Percentiles rank a stretch among this genome's conserved stretches.
Conservation (phyloP, 2,113 vertebrate species). For the Aleadryas rufinucha region DNA sequence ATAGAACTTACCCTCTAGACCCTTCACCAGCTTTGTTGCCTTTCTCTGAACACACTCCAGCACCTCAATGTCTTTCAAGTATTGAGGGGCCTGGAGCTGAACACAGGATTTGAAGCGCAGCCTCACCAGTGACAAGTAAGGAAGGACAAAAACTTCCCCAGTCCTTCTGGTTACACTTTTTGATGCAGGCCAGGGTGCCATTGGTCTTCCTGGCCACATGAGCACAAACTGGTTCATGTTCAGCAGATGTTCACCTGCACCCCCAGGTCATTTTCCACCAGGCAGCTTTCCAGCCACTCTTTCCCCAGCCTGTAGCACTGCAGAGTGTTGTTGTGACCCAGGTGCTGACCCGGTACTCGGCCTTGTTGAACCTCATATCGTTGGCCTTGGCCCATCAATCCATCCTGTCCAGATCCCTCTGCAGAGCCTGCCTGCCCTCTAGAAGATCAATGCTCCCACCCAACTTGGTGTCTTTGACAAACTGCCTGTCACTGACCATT, state of each 20-base stretch:
- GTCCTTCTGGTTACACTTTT: neutral
- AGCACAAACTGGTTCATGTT: neutral
- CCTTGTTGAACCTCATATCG: neutral
- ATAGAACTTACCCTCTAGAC: neutral
- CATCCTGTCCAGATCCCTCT: neutral
- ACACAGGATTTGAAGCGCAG: neutral
- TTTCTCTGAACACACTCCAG: neutral
- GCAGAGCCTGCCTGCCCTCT: neutral
- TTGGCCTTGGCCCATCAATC: neutral
- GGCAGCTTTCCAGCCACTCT: neutral
- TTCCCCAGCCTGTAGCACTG: fast-evolving
- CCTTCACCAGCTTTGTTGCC: neutral
- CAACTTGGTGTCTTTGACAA: neutral
- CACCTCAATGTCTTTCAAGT: neutral
- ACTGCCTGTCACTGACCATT: neutral
- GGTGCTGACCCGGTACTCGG: no score
- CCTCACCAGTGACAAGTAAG: neutral
- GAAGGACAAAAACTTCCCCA: neutral
- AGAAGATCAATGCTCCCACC: neutral
- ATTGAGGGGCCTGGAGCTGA: fast-evolving
- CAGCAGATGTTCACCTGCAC: neutral
- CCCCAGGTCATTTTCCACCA: neutral
- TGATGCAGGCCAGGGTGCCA: neutral
- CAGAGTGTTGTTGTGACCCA: neutral
- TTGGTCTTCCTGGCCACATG: fast-evolving